Conservation (phyloP, 2,797 vertebrate genomes). For the Erethizon dorsatum region DNA sequence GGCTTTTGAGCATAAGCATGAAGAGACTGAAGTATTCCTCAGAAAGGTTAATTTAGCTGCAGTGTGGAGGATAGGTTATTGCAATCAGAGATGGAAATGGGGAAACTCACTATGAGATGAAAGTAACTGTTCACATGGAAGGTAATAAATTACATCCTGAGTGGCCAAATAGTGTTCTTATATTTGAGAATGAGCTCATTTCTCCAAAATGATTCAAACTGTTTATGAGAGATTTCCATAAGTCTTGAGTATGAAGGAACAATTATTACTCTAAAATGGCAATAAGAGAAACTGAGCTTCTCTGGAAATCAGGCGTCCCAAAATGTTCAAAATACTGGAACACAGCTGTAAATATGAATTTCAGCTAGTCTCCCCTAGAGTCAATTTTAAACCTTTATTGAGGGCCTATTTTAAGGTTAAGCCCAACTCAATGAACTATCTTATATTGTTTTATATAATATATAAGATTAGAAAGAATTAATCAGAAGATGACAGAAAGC, state of each 20-base stretch:
- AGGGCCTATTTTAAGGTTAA: conserved; percentile 31
- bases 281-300: not conserved
- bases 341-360: not conserved
- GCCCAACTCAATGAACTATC: not conserved
- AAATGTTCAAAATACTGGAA: conserved; percentile 38
- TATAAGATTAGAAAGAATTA: not conserved
- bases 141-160: not conserved
- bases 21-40: conserved; percentile 1
- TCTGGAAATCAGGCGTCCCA: conserved; percentile 6
- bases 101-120: not conserved
- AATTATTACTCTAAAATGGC: not conserved
- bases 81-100: not conserved
- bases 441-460: not conserved
- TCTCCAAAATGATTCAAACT: conserved; percentile 41
- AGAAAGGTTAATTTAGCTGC: not conserved
- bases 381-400: not conserved
- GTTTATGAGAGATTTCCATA: conserved; percentile 51
- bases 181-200: conserved; percentile 43
- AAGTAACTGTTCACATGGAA: not conserved
- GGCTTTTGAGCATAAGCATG: not conserved
- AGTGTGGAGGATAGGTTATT: not conserved
- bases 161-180: not conserved
- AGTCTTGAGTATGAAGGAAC: conserved; percentile 46
- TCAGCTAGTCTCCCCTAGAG: not conserved
- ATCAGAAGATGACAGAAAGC: not conserved